Conservation (phyloP, 2,113 vertebrate species). For the Tragelaphus scriptus region DNA sequence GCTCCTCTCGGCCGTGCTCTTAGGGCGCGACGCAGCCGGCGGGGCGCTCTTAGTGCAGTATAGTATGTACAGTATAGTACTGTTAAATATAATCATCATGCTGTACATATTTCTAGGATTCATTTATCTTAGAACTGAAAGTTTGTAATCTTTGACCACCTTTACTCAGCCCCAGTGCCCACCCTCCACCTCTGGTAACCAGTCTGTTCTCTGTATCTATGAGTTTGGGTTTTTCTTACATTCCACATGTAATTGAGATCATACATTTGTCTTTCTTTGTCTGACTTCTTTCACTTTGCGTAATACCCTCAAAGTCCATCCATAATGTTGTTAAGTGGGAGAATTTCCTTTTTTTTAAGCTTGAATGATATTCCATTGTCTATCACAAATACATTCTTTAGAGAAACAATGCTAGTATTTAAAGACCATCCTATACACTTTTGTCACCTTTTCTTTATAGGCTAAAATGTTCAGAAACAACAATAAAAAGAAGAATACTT, state of each 20-base stretch:
- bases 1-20: too few species aligned
- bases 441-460: not conserved
- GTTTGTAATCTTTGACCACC: not conserved
- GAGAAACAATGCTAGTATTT: not conserved
- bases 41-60: too few species aligned
- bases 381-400: not conserved
- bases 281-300: not conserved
- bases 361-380: not conserved
- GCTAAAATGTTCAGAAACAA: not conserved
- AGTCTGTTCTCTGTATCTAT: not conserved
- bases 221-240: not conserved
- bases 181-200: not conserved
- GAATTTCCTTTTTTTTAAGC: not conserved
- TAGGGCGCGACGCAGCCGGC: too few species aligned
- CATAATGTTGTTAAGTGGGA: not conserved
- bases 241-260: not conserved
- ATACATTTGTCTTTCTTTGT: not conserved
- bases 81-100: not conserved
- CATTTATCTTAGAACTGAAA: not conserved
- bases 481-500: not conserved
- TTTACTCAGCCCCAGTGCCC: not conserved
- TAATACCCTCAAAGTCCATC: not conserved
- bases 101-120: not conserved
- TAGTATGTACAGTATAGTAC: not conserved
- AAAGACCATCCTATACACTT: not conserved